phyloP scores from a whole-genome alignment of 1,140 invertebrate genomes.

The Kradibia gibbosae region DNA sequence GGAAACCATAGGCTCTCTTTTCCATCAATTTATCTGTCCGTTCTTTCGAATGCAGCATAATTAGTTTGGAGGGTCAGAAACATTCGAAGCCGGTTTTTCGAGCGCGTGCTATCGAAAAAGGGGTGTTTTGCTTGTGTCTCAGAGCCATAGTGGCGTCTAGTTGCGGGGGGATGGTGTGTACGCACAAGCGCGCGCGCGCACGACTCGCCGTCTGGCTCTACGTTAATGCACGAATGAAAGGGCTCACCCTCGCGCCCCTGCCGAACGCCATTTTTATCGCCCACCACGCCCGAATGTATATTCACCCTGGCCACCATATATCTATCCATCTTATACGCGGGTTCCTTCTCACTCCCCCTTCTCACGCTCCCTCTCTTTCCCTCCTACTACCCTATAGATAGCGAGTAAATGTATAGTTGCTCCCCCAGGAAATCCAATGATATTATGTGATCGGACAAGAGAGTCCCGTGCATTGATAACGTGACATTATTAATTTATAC shows the following conservation, averaged over 20 bases:
- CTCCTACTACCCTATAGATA: background rate
- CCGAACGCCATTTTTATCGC: conserved; percentile 63
- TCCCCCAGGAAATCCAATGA: conserved; percentile 21
- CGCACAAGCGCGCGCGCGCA: background rate
- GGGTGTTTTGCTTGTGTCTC: conserved; percentile 37
- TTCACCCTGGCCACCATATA: conserved; percentile 16
- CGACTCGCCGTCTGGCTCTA: conserved; percentile 48
- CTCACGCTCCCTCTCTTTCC: background rate
- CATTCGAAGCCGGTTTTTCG: conserved; percentile 37
- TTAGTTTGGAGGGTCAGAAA: conserved; percentile 58
- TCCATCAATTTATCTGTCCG: conserved; percentile 54
- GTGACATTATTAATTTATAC: background rate
- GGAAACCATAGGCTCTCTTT: conserved; percentile 54
- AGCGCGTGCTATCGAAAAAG: conserved; percentile 18
- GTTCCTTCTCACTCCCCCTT: background rate
- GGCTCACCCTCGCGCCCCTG: conserved; percentile 22
- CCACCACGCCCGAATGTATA: conserved; percentile 61
- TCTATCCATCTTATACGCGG: background rate
- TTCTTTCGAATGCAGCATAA: conserved; percentile 56
- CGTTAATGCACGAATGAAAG: conserved; percentile 57
- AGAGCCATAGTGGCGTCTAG: conserved; percentile 58
- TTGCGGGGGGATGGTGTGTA: background rate
- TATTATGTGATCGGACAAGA: background rate
- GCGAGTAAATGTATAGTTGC: background rate
- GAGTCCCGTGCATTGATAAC: background rate